Base-by-base conservation (phyloP, 2,113 vertebrate species). In the Alexandromys fortis region DNA sequence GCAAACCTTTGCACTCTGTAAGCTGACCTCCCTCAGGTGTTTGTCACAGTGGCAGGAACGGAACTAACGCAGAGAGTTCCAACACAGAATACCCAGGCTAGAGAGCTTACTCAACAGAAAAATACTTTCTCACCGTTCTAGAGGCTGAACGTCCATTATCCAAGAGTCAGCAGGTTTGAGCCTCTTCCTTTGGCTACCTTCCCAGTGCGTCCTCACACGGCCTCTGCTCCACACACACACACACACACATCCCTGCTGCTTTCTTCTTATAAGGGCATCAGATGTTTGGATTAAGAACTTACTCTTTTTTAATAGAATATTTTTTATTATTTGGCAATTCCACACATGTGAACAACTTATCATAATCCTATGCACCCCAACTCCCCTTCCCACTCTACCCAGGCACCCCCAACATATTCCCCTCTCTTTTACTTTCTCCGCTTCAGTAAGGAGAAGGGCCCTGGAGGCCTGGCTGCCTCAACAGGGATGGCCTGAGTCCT, bases 401-500 rank as follows among this genome's bases (percentile, higher is more conserved):
- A 67, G 63, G 45, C 33, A 49, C 19, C 42, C 82, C 63, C 19
- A 13, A 35, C 28, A 35, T 68, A 10, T 22, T 47, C 42, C 28
- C 28, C 12, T 70, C 45, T 47, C 45, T 87, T n/a, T 70, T 35
- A 72, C 13, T 33, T n/a, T 35, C 47, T 87, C 83, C 13, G 1
- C 81, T 35, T 92, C 35, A 92, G 79, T 11, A 1, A 55, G 26
- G 89, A 82, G 0, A 38, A 26, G 79, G 22, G 68, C 1, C 4
- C 87, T 97, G 83, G 75, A 68, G 67, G 90, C 77, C 65, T 98
- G 96, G 95, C 89, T 98, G 89, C 97, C 88, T 63, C 24, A 90
- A 97, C 42, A 5, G 16, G 98, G 98, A 33, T 98, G 63, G 45
- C 98, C 94, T 0, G 89, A 98, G 14, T 97, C 93, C 33, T 99